phyloP scores from a whole-genome alignment of 2,888 invertebrate species.

The Omphaloscelis lunosa region DNA sequence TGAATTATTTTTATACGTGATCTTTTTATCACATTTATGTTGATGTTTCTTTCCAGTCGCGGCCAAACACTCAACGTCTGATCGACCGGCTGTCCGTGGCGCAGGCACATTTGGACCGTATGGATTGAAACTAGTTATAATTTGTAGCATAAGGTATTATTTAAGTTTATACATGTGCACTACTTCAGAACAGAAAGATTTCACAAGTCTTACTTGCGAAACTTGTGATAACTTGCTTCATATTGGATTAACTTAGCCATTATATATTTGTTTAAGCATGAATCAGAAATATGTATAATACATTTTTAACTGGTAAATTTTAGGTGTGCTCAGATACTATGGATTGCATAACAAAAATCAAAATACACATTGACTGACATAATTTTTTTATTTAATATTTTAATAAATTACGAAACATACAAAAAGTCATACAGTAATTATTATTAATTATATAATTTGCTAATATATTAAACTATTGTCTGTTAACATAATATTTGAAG shows the following conservation, averaged over 20 bases:
- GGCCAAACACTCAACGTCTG: conserved; percentile 85
- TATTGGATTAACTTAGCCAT: conserved; percentile 12
- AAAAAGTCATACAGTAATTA: conserved; percentile 63
- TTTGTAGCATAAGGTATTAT: conserved; percentile 48
- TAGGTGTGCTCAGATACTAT: conserved; percentile 24
- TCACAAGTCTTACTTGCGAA: conserved; percentile 9
- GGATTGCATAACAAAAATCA: conserved; percentile 36
- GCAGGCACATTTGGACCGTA: conserved; percentile 87
- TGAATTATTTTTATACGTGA: not conserved
- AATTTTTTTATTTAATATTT: conserved; percentile 64
- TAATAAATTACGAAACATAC: conserved; percentile 66
- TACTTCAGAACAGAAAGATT: conserved; percentile 43
- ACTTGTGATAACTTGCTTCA: conserved; percentile 23
- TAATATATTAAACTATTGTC: conserved; percentile 58
- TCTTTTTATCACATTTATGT: not conserved
- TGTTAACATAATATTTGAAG: conserved; percentile 57
- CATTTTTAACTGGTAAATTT: conserved; percentile 44
- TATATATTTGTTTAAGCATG: conserved; percentile 40
- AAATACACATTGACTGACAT: conserved; percentile 66
- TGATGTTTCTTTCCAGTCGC: conserved; percentile 78
- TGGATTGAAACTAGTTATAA: conserved; percentile 79
- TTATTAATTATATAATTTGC: conserved; percentile 60
- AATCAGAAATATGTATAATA: conserved; percentile 39
- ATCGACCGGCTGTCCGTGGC: conserved; percentile 86
- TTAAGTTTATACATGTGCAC: conserved; percentile 56